Conservation (phyloP, 2,888 invertebrate genomes). For the Nephrotoma guestfalica region DNA sequence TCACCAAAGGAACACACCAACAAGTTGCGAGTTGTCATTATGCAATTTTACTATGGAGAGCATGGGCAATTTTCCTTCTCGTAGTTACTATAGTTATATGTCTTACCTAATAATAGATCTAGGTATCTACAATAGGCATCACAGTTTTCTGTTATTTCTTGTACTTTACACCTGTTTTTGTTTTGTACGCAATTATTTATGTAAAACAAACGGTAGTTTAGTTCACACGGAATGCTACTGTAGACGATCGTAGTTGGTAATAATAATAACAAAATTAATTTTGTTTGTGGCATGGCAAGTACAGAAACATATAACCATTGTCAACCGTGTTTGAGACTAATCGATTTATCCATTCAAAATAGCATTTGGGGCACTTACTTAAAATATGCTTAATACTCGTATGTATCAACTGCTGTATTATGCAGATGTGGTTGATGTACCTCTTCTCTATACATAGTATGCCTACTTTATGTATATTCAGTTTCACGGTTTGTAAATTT, state of each 20-base stretch:
- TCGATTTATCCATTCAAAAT: background rate
- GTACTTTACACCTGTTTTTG: no score
- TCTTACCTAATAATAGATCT: no score
- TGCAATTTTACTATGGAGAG: no score
- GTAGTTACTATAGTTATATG: no score
- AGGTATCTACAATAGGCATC: no score
- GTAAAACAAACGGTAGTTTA: background rate
- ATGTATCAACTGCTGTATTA: background rate
- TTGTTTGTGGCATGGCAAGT: background rate
- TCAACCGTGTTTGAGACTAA: background rate
- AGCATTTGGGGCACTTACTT: background rate
- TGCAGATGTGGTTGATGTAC: background rate
- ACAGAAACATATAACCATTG: background rate
- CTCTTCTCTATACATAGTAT: background rate
- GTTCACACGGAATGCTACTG: background rate
- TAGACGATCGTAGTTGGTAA: background rate
- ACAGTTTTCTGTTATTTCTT: no score
- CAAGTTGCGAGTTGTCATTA: no score
- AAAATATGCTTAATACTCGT: background rate
- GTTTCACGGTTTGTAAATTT: background rate
- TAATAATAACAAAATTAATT: no score
- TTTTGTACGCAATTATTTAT: background rate
- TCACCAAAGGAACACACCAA: no score
- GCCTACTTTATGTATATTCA: background rate
- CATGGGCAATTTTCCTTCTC: no score